phyloP scores from a whole-genome alignment of 1,140 invertebrate genomes.

The Heliconius congener region DNA sequence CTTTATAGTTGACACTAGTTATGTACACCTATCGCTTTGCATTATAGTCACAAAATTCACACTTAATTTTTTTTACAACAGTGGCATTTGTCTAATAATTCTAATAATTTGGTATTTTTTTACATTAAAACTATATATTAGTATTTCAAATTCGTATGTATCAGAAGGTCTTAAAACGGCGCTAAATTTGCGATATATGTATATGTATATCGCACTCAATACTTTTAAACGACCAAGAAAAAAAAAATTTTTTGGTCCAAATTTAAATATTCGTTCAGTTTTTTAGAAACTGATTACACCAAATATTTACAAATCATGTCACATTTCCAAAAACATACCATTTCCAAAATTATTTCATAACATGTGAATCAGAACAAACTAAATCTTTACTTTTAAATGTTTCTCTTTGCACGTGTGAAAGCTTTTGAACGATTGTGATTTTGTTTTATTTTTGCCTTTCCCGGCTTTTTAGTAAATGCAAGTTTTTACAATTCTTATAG shows the following conservation, averaged over 20 bases:
- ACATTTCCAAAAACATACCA: not conserved
- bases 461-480: constrained; percentile 55
- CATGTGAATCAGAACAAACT: constrained; percentile 16
- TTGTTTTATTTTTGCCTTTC: constrained; percentile 72
- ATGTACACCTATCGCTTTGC: not conserved
- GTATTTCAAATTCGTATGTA: too few species aligned
- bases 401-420: constrained; percentile 74
- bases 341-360: constrained; percentile 16
- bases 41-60: not conserved
- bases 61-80: not conserved
- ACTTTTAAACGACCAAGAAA: too few species aligned
- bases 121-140: too few species aligned
- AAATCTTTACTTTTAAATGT: not conserved
- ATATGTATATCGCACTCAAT: too few species aligned
- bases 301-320: too few species aligned
- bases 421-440: constrained; percentile 80
- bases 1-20: not conserved
- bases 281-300: too few species aligned
- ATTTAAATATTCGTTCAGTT: too few species aligned
- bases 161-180: too few species aligned
- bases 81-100: too few species aligned
- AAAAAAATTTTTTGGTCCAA: too few species aligned
- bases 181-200: too few species aligned
- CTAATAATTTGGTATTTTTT: too few species aligned
- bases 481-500: constrained; percentile 43